Base-by-base conservation (phyloP, 2,113 vertebrate genomes). In the Bagarius yarrelli region DNA sequence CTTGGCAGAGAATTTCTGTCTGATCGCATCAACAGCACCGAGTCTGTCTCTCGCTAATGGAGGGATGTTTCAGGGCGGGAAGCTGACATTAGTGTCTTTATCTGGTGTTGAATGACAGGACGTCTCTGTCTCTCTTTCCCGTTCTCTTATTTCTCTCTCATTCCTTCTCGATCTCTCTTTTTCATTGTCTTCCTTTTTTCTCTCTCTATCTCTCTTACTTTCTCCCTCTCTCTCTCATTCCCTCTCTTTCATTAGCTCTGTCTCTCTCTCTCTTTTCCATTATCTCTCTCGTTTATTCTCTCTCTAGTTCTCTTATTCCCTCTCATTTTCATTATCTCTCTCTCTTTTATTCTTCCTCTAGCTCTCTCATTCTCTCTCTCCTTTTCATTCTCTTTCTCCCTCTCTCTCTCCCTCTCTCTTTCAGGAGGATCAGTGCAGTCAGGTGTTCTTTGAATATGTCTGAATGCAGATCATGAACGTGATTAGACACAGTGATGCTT, bases 11-110 rank as follows among this genome's bases (percentile, higher is more conserved):
- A 3, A 53, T n/a, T 36, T 67, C 72, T 27, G 73, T 69, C 80
- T 76, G 53, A 53, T 67, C 53, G 16, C 36, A 56, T 66, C 60
- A 44, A 67, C 21, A 25, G 60, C 15, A 23, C 34, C 57, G 32
- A 56, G 73, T 69, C 80, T 75, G 80, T 75, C 71, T 66, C 70
- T 57, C 21, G 3, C 60, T 81, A 75, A 75, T 81, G 71, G 60
- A 27, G 72, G 52, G 44, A 47, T 60, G 69, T 8, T 72, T 80
- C 8, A 8, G 32, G 74, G 30, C 57, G 21, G 34, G 63, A 63
- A 76, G 73, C n/a, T 69, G 34, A 44, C 32, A 67, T 57, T 72
- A 67, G 18, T 71, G 52, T 71, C 59, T 47, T 50, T 47, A 30
- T 66, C 50, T 56, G 9, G 4, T 13, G 23, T 79, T 67, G 69